Conservation (phyloP, 2,797 vertebrate genomes). For the Antennarius maculatus region DNA sequence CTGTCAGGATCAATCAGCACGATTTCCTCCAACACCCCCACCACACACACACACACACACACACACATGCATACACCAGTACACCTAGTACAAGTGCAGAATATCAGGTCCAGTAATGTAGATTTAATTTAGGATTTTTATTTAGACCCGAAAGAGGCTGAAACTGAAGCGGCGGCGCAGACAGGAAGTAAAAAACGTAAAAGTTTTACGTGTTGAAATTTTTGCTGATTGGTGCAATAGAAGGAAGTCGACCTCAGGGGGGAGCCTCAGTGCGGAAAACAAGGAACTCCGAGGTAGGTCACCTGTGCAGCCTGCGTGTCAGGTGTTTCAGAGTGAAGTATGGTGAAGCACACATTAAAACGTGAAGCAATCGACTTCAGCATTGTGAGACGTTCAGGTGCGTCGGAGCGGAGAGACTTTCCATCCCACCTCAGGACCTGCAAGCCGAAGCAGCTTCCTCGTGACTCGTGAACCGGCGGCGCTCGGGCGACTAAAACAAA, state of each 20-base stretch:
- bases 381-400: slow-evolving; percentile 28
- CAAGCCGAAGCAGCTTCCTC: slow-evolving; percentile 36
- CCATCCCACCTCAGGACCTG: slow-evolving; percentile 40
- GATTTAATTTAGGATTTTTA: not conserved
- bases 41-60: slow-evolving; percentile 2
- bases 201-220: too few relatives aligned
- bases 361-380: too few relatives aligned
- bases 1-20: slow-evolving; percentile 53
- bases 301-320: too few relatives aligned
- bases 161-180: too few relatives aligned
- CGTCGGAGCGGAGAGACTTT: slow-evolving; percentile 37
- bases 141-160: too few relatives aligned
- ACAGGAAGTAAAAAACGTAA: too few relatives aligned
- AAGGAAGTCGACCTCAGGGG: too few relatives aligned
- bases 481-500: slow-evolving; percentile 68
- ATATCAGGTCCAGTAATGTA: not conserved
- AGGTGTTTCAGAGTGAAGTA: too few relatives aligned
- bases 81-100: not conserved
- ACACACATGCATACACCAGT: not conserved
- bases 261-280: too few relatives aligned
- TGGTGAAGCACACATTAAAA: too few relatives aligned
- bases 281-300: too few relatives aligned
- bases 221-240: too few relatives aligned
- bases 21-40: slow-evolving; percentile 31
- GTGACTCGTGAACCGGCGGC: slow-evolving; percentile 30